Base-by-base conservation (phyloP, 2,113 vertebrate genomes). In the Brachionichthys hirsutus region DNA sequence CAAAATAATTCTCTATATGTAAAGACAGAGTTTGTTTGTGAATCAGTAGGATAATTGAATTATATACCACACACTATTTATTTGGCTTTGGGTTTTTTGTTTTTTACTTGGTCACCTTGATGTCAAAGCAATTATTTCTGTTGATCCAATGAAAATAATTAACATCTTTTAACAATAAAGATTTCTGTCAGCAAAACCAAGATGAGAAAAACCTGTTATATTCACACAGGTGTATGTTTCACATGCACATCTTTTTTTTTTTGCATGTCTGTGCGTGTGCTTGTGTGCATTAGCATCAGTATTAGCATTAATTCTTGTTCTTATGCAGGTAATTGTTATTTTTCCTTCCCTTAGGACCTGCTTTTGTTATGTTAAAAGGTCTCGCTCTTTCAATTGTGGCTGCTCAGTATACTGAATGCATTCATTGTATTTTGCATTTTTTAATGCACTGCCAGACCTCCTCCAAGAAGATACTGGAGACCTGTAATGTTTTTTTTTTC, bases 321-420 rank as follows among this genome's bases (percentile, higher is more conserved):
- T 44, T 49, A 24, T 72, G 65, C 60, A 64, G 59, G 47, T 70
- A 77, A 78, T 58, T 69, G 53, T 2, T 12, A 48, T 54, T 77
- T 73, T 67, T 67, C 40, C 18, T 64, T n/a, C 46, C 14, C 56
- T 8, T 46, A 17, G 18, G 58, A 43, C 19, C 52, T 55, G 49
- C 46, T 66, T 71, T 58, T 64, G 30, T 4, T 70, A 67, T 78
- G 69, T 38, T 77, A 79, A 83, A 77, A 19, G 55, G 48, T 34
- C 47, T 8, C 35, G 51, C 38, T 47, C 8, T 40, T 51, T 61
- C 46, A 57, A 14, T 12, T 7, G 34, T 53, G 16, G 34, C 45
- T 50, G 38, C 62, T 55, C 15, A 30, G 17, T 51, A 17, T 36
- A n/a, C 53, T 35, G 49, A 65, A 22, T 52, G 30, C 44, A 35